Base-by-base conservation (phyloP, 2,888 invertebrate genomes). In the Cheilosia vernalis region DNA sequence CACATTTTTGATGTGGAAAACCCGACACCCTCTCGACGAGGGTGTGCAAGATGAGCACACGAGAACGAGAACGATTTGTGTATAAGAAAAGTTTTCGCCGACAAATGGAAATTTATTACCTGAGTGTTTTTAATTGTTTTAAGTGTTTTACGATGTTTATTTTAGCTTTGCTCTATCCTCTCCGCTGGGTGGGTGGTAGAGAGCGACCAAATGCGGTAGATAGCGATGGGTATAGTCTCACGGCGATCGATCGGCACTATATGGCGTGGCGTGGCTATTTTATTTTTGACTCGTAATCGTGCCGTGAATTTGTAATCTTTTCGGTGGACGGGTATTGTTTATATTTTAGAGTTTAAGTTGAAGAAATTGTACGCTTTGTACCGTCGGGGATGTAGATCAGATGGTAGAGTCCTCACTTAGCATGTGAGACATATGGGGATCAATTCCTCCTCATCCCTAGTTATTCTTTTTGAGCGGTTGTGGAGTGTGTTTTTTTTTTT, bases 121-220 rank as follows among this genome's bases (percentile, higher is more conserved):
- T 90, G 89, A 88, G 86, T 89, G 88, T 89, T 90, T 90, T 90
- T 90, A 90, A 90, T 90, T 90, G 90, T 90, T 89, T 89, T 90
- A 90, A 90, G 90, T 90, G 90, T 89, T 90, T 90, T 88, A 89
- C 88, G 87, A 74, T 88, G 87, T 87, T 87, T 72, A 72, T 80
- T n/a, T 30, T 40, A 37, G 33, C 19, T 30, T 40, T 19, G 24
- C 49, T 33, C 17, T 21, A 27, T 49, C 9, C n/a, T 56, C 33
- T 19, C 3, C 27, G 13, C 13, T 13, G 10, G 37, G 13, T 37
- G 37, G 13, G 37, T 37, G 37, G 37, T 13, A 13, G 33, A 33
- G 33, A 10, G 33, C 33, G 33, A 13, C 13, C 13, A 1, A 21
- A 3, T 17, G 37, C 9, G 17, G 33, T 58, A 15, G 56, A 30